Percentiles rank a stretch among this genome's conserved stretches.
These are phyloP conservation scores for Orycteropus afer DNA, from an alignment of 2,113 vertebrate genomes.

Conservation along the genomic window DNA sequence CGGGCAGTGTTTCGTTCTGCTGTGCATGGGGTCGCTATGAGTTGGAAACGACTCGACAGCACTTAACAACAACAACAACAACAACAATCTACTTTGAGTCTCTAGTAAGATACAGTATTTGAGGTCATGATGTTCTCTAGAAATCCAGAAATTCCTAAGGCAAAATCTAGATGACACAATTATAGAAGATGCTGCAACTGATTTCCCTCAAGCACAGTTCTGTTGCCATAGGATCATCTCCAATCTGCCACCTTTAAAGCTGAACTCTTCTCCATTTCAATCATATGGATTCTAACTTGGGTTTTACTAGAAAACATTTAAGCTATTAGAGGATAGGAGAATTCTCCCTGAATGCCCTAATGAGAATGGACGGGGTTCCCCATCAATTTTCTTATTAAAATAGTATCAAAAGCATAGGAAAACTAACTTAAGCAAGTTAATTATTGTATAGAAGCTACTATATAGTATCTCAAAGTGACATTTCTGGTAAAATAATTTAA, in stretches of 20 bases:
- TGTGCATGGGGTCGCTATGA: too few species aligned
- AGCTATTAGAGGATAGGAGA: not conserved
- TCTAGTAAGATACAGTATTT: not conserved
- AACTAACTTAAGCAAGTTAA: not conserved
- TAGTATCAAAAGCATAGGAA: not conserved
- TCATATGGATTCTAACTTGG: not conserved
- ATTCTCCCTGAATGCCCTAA: not conserved
- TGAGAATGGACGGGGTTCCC: not conserved
- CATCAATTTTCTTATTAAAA: conserved; percentile 22
- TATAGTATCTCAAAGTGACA: not conserved
- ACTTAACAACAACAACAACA: too few species aligned
- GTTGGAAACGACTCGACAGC: too few species aligned
- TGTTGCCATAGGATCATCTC: conserved; percentile 24
- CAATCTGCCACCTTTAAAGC: conserved; percentile 14
- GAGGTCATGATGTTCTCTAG: conserved; percentile 32
- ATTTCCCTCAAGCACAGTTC: conserved; percentile 16
- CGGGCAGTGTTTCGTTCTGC: too few species aligned
- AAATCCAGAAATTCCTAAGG: conserved; percentile 62
- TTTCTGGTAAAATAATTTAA: conserved; percentile 23
- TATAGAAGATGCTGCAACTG: conserved; percentile 8
- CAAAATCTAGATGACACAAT: conserved; percentile 52
- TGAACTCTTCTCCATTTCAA: not conserved
- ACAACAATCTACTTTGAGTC: too few species aligned
- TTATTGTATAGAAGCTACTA: not conserved
- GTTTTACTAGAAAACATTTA: conserved; percentile 26